Evolutionary conservation across 2,797 vertebrate genomes (phyloP).

Genomic region (Semotilus atromaculatus): DNA sequence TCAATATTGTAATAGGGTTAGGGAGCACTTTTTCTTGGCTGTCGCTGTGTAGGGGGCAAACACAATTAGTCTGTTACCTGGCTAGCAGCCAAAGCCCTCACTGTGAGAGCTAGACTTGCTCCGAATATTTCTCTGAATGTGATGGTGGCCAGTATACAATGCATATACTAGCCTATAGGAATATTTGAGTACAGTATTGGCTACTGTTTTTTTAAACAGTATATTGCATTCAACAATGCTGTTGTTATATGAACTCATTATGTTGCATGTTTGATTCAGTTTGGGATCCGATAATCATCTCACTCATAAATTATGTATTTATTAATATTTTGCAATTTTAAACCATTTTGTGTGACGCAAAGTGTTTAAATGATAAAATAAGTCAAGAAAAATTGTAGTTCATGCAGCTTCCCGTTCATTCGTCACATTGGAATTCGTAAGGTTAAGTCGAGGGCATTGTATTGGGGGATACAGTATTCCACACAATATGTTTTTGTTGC

Average conservation of each 20-base stretch:
- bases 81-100: conserved; percentile 66
- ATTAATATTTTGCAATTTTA: background rate
- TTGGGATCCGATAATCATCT: background rate
- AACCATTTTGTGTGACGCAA: background rate
- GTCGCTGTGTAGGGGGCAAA: conserved; percentile 69
- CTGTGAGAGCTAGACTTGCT: conserved; percentile 48
- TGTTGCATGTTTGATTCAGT: background rate
- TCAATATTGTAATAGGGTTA: conserved; percentile 66
- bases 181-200: background rate
- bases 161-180: background rate
- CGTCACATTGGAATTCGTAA: background rate
- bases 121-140: conserved; percentile 38
- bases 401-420: background rate
- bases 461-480: background rate
- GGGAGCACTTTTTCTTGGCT: conserved; percentile 62
- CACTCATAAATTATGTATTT: background rate
- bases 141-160: conserved; percentile 18
- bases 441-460: conserved; percentile 2
- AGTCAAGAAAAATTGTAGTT: background rate
- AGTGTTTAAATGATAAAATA: background rate
- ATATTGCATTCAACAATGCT: background rate
- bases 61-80: conserved; percentile 71
- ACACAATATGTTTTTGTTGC: background rate
- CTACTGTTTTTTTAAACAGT: background rate
- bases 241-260: background rate